phyloP scores from a whole-genome alignment of 2,888 invertebrate species.

The Drosophila siamana region DNA sequence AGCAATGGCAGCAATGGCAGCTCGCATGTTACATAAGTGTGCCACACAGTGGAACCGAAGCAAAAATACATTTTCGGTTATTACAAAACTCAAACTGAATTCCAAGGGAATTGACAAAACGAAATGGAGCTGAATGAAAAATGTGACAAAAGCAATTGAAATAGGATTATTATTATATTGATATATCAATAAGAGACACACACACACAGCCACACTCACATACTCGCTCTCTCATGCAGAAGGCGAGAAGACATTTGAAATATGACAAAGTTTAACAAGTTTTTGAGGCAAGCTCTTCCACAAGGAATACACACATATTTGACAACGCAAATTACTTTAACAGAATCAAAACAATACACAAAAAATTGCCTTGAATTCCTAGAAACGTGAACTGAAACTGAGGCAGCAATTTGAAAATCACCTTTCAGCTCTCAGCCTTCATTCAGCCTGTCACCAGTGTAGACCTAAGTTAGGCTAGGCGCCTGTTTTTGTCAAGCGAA shows the following conservation, averaged over 20 bases:
- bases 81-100: conserved; percentile 31
- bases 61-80: conserved; percentile 32
- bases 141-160: conserved; percentile 34
- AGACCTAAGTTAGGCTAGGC: background rate
- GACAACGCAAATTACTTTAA: conserved; percentile 7
- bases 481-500: conserved; percentile 28
- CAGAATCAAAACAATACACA: background rate
- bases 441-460: conserved; percentile 23
- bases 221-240: too few relatives aligned
- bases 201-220: too few relatives aligned
- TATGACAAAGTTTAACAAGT: background rate
- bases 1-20: conserved; percentile 28
- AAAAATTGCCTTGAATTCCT: background rate
- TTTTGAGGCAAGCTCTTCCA: background rate
- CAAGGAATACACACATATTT: background rate
- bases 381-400: background rate
- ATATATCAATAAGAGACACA: conserved; percentile 19
- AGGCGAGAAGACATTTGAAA: background rate
- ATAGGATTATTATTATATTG: conserved; percentile 37
- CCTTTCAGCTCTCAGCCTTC: too few relatives aligned
- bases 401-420: background rate
- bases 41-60: conserved; percentile 31
- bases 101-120: conserved; percentile 28
- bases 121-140: conserved; percentile 37
- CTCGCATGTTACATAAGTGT: conserved; percentile 55